These are phyloP conservation scores for Stegastes partitus DNA, from an alignment of 2,113 vertebrate species.

Conservation along the genomic window DNA sequence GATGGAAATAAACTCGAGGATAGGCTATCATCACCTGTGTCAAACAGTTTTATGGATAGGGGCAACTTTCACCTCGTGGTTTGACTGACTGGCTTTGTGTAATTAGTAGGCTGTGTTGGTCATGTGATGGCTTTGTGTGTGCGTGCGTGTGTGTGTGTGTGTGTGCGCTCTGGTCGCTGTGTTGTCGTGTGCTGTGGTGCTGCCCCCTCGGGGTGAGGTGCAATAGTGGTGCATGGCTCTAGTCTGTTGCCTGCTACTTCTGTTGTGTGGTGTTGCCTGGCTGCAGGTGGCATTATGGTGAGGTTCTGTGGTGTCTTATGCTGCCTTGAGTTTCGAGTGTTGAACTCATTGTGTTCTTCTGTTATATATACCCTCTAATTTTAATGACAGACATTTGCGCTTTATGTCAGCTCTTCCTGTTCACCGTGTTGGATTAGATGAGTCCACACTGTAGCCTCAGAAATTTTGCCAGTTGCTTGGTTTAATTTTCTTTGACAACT, in stretches of 20 bases:
- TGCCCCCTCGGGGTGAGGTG: conserved; percentile 46
- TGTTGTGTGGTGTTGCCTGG: conserved; percentile 57
- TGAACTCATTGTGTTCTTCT: conserved; percentile 3
- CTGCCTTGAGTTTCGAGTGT: conserved; percentile 10
- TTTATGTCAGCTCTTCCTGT: neutral
- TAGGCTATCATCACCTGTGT: conserved; percentile 11
- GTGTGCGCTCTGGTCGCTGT: conserved; percentile 10
- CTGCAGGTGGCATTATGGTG: conserved; percentile 53
- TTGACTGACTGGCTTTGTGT: conserved; percentile 41
- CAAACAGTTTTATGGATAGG: conserved; percentile 34
- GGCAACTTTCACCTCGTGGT: conserved; percentile 63
- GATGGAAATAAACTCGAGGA: conserved; percentile 21
- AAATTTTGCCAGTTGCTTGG: neutral
- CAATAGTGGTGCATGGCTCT: conserved; percentile 73
- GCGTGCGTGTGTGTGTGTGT: conserved; percentile 28
- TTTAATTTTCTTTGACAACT: neutral
- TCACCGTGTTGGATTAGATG: neutral
- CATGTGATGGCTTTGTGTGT: conserved; percentile 33
- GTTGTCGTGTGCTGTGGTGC: conserved; percentile 32
- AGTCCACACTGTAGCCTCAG: conserved; percentile 1
- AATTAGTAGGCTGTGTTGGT: conserved; percentile 26
- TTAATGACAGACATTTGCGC: neutral
- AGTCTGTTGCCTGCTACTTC: conserved; percentile 69
- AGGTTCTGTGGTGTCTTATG: conserved; percentile 24
- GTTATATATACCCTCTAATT: neutral